Conservation (phyloP, 2,797 vertebrate genomes). For the Lepidocolaptes lacrymiger region DNA sequence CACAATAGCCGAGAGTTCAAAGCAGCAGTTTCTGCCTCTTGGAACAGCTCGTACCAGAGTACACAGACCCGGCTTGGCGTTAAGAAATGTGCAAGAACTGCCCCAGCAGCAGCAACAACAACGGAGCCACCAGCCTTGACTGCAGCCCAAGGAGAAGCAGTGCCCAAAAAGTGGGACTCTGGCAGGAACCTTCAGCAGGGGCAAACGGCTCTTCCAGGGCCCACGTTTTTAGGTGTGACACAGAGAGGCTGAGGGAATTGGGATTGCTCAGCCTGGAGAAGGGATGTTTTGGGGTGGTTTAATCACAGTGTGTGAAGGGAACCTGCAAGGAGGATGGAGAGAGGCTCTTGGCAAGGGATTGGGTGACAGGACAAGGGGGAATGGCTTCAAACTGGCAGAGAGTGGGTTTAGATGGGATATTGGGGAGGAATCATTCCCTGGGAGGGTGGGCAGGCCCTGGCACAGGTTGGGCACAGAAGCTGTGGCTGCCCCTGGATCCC, state of each 20-base stretch:
- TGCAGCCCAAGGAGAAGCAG: not conserved
- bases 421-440: too few species aligned
- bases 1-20: slow-evolving; percentile 40
- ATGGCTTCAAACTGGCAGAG: too few species aligned
- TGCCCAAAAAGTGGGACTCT: not conserved
- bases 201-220: not conserved
- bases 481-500: too few species aligned
- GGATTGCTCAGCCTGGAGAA: not conserved
- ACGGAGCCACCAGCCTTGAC: not conserved
- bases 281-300: not conserved
- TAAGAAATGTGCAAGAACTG: not conserved
- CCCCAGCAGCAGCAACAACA: not conserved
- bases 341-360: not conserved
- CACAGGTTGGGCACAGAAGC: not conserved
- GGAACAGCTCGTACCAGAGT: slow-evolving; percentile 29
- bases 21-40: slow-evolving; percentile 41
- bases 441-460: too few species aligned
- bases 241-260: not conserved
- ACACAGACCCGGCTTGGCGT: slow-evolving; percentile 5
- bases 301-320: not conserved
- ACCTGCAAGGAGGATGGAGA: not conserved
- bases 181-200: not conserved
- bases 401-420: too few species aligned
- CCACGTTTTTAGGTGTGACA: not conserved
- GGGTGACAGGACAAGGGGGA: not conserved